phyloP scores from a whole-genome alignment of 2,888 invertebrate species.

The Epinotia brunnichana region DNA sequence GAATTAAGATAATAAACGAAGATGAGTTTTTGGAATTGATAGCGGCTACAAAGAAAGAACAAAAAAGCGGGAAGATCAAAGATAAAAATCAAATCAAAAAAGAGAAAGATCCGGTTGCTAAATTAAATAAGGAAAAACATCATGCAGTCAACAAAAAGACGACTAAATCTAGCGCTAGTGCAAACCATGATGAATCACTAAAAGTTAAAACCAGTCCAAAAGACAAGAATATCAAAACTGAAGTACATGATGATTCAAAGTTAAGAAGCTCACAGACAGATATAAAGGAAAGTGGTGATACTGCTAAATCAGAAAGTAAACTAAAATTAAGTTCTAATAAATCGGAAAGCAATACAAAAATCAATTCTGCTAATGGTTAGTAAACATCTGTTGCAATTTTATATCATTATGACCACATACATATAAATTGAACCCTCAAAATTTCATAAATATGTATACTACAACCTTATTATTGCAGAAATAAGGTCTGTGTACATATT shows the following conservation, averaged over 20 bases:
- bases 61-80: conserved; percentile 47
- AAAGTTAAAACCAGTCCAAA: conserved; percentile 40
- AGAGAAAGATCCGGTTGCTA: conserved; percentile 51
- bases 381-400: neutral
- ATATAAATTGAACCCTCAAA: neutral
- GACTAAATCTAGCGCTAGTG: conserved; percentile 46
- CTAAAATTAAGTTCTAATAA: conserved; percentile 34
- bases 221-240: conserved; percentile 6
- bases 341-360: conserved; percentile 46
- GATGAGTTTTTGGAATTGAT: conserved; percentile 93
- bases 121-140: conserved; percentile 49
- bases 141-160: conserved; percentile 44
- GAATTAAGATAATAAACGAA: conserved; percentile 90
- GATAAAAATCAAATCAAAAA: conserved; percentile 52
- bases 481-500: too few relatives aligned
- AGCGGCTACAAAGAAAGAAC: conserved; percentile 76
- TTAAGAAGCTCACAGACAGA: neutral
- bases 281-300: conserved; percentile 44
- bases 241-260: conserved; percentile 7
- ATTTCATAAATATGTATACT: too few relatives aligned
- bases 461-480: too few relatives aligned
- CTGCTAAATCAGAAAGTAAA: conserved; percentile 49
- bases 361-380: conserved; percentile 19
- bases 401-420: neutral
- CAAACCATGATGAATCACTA: conserved; percentile 33